A percentile compares a stretch with the other conserved stretches of the same genome.
Conservation (phyloP, 2,113 vertebrate genomes). For the Bombycilla garrulus region DNA sequence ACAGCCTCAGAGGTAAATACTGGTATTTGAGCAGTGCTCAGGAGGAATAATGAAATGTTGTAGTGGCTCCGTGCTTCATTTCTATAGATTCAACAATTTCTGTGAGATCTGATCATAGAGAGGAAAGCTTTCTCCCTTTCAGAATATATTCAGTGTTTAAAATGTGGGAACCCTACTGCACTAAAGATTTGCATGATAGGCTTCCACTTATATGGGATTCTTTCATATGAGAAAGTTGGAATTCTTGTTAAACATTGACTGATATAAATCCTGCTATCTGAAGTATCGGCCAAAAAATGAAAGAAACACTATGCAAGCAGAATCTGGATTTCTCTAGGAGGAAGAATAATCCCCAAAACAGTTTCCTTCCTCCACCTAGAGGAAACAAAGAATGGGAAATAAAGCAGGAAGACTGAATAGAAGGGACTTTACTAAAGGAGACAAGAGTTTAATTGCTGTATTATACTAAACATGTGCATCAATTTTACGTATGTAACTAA, state of each 20-base stretch:
- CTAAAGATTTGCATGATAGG: not conserved
- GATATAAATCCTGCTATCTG: not conserved
- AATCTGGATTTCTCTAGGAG: not conserved
- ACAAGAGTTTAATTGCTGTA: not conserved
- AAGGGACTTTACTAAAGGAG: not conserved
- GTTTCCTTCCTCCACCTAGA: not conserved
- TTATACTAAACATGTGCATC: not conserved
- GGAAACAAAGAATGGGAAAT: not conserved
- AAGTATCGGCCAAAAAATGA: not conserved
- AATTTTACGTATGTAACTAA: not conserved
- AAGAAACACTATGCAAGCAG: not conserved
- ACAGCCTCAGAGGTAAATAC: constrained; percentile 48
- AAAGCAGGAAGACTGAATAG: not conserved
- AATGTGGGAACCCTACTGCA: not conserved
- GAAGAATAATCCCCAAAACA: not conserved
- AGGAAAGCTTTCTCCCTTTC: not conserved
- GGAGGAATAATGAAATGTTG: constrained; percentile 35
- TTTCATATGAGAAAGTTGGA: not conserved
- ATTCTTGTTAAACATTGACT: not conserved
- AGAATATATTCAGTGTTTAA: not conserved
- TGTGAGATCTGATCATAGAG: not conserved
- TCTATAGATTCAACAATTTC: not conserved
- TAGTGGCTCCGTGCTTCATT: not conserved
- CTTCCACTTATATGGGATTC: not conserved
- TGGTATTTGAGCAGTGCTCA: constrained; percentile 24